phyloP scores from a whole-genome alignment of 2,797 vertebrate species.

The Anableps anableps region DNA sequence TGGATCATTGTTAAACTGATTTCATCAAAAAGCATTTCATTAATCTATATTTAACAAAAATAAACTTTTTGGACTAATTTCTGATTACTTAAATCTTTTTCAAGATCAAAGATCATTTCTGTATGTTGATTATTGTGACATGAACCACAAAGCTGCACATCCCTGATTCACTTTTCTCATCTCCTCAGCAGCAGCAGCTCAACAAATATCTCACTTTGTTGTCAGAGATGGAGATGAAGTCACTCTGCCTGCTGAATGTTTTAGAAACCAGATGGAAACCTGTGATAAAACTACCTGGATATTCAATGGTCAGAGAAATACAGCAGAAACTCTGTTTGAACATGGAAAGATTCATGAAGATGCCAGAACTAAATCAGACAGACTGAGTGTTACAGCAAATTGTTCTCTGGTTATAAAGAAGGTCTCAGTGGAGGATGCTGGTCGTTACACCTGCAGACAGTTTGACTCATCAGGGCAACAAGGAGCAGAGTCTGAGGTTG shows the following conservation, averaged over 20 bases:
- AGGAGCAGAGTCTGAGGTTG: rapidly evolving
- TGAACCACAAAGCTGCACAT: not conserved
- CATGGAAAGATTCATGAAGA: not conserved
- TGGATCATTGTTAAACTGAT: not conserved
- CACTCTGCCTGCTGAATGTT: constrained; percentile 18
- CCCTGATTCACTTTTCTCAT: not conserved
- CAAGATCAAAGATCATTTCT: not conserved
- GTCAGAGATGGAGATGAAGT: constrained; percentile 6
- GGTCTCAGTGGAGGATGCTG: constrained; percentile 10
- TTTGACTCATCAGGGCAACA: not conserved
- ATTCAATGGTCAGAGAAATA: rapidly evolving
- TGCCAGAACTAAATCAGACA: constrained; percentile 3
- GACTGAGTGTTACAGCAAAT: constrained; percentile 21
- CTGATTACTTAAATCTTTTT: not conserved
- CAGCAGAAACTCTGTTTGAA: not conserved
- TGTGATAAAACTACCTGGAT: constrained; percentile 1
- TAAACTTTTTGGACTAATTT: not conserved
- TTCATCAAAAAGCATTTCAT: not conserved
- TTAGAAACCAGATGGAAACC: not conserved
- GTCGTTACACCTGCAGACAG: not conserved
- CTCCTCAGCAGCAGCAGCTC: constrained; percentile 2
- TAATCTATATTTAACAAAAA: not conserved
- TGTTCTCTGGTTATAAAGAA: constrained; percentile 50
- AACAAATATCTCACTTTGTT: not conserved
- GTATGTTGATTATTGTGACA: not conserved